Percentiles rank a stretch among this genome's conserved stretches.
phyloP scores from a whole-genome alignment of 2,888 invertebrate genomes.

The Geophilus truncorum region DNA sequence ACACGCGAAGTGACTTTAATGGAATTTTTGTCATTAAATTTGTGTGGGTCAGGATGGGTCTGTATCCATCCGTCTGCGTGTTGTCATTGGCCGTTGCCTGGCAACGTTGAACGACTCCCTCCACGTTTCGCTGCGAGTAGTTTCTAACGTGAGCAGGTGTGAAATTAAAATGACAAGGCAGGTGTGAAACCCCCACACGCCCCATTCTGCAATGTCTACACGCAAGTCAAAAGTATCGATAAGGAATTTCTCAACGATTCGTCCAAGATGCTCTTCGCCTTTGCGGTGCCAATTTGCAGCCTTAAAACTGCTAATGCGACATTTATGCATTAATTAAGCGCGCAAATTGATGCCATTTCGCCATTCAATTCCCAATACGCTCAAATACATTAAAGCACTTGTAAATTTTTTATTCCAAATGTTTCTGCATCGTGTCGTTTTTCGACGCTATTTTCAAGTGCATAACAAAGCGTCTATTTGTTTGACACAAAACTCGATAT shows the following conservation, averaged over 20 bases:
- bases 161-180: conserved; percentile 21
- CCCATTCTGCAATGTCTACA: conserved; percentile 18
- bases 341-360: neutral
- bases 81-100: conserved; percentile 13
- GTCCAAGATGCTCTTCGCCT: neutral
- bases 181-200: conserved; percentile 19
- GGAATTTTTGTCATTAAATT: conserved; percentile 25
- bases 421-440: neutral
- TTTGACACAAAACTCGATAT: conserved; percentile 19
- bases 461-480: neutral
- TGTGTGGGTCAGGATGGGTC: neutral
- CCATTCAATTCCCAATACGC: too few relatives aligned
- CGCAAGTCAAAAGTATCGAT: conserved; percentile 11
- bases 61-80: neutral
- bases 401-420: too few relatives aligned
- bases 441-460: neutral
- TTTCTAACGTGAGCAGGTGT: conserved; percentile 21
- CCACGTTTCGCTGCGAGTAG: neutral
- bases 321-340: neutral
- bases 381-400: too few relatives aligned
- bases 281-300: neutral
- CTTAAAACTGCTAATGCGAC: neutral
- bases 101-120: neutral
- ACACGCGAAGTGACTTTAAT: conserved; percentile 24
- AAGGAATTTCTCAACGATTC: neutral